Conservation (phyloP, 1,140 invertebrate genomes). For the Babylonia areolata region DNA sequence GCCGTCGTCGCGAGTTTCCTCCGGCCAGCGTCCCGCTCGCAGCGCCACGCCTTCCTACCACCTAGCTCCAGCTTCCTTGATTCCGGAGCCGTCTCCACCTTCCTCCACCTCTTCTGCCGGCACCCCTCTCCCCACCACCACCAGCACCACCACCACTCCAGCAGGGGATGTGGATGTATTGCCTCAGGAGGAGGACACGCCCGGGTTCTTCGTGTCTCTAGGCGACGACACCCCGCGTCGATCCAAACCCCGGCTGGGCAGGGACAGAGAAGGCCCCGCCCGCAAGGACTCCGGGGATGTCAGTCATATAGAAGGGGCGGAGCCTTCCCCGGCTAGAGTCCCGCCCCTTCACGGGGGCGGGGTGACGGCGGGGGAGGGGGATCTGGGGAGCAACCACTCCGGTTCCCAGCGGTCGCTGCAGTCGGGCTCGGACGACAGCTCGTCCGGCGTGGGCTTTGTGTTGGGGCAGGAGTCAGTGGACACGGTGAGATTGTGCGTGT, state of each 20-base stretch:
- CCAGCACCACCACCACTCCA: not conserved
- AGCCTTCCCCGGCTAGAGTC: not conserved
- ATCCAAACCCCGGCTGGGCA: constrained; percentile 79
- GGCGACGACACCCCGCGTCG: constrained; percentile 89
- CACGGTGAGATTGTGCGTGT: constrained; percentile 13
- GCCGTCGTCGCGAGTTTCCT: not conserved
- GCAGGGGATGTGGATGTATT: not conserved
- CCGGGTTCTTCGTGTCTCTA: constrained; percentile 95
- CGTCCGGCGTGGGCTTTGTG: constrained; percentile 80
- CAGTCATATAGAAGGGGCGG: not conserved
- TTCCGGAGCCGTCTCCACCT: constrained; percentile 39
- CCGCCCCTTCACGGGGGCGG: not conserved
- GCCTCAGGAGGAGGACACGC: constrained; percentile 26
- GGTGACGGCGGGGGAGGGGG: not conserved
- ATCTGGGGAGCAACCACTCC: constrained; percentile 5
- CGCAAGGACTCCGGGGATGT: not conserved
- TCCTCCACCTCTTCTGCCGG: constrained; percentile 48
- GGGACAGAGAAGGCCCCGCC: constrained; percentile 38
- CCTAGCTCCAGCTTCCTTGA: constrained; percentile 22
- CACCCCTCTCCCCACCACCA: not conserved
- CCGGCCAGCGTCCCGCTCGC: too few species aligned
- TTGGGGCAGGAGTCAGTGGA: constrained; percentile 80
- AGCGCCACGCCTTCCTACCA: constrained; percentile 23
- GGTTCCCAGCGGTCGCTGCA: constrained; percentile 31
- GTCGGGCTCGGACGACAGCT: constrained; percentile 24